A percentile compares a stretch with the other conserved stretches of the same genome.
Evolutionary conservation across 2,113 vertebrate genomes (phyloP).

Genomic region (Apodemus speciosus): DNA sequence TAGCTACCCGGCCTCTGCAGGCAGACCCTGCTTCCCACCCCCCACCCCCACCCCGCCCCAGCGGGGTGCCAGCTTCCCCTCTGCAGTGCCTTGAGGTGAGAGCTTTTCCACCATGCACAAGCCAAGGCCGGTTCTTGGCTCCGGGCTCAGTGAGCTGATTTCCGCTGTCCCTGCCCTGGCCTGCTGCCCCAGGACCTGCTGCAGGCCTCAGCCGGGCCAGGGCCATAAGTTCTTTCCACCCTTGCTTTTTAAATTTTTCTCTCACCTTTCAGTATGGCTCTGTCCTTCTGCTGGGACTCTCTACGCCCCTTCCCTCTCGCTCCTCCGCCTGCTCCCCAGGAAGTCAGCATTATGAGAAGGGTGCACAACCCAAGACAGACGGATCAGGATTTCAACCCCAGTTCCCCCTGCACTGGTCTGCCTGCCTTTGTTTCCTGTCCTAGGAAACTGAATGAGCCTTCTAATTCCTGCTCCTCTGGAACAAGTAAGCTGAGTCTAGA

Average conservation of each 20-base stretch:
- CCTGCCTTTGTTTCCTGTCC: neutral
- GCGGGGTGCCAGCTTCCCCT: slow-evolving; percentile 59
- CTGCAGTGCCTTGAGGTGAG: slow-evolving; percentile 64
- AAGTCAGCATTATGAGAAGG: neutral
- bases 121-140: slow-evolving; percentile 81
- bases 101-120: slow-evolving; percentile 62
- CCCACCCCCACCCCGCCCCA: no score
- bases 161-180: slow-evolving; percentile 60
- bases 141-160: slow-evolving; percentile 39
- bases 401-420: neutral
- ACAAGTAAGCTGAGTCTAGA: neutral
- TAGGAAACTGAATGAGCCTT: neutral
- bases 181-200: slow-evolving; percentile 62
- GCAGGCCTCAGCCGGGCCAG: neutral
- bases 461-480: neutral
- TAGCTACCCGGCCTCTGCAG: neutral
- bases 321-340: neutral
- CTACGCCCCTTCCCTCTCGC: neutral
- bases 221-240: neutral
- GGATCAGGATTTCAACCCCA: neutral
- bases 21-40: neutral
- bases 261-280: neutral
- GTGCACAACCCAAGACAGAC: neutral
- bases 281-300: neutral
- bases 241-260: neutral